Conservation (phyloP, 2,888 invertebrate genomes). For the Rhamphomyia laevipes region DNA sequence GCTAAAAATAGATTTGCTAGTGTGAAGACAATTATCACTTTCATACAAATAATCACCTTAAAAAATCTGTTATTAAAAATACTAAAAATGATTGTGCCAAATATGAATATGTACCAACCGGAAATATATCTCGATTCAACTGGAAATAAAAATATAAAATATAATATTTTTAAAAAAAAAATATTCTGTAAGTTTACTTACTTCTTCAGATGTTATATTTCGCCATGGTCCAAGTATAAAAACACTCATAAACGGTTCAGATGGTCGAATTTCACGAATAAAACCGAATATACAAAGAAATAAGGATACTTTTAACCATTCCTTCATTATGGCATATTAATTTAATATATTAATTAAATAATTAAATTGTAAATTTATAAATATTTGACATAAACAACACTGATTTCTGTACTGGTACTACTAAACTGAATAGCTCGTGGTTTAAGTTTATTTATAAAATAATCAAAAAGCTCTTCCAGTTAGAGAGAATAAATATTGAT, state of each 20-base stretch:
- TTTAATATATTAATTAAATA: neutral
- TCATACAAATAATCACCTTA: conserved; percentile 29
- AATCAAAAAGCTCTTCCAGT: too few species aligned
- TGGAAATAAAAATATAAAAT: conserved; percentile 24
- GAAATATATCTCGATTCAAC: conserved; percentile 72
- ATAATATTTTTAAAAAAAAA: neutral
- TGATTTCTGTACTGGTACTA: too few species aligned
- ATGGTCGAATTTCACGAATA: conserved; percentile 73
- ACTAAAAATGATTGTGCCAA: conserved; percentile 61
- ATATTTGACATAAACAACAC: too few species aligned
- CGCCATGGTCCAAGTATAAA: conserved; percentile 65
- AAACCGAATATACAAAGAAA: conserved; percentile 69
- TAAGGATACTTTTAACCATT: conserved; percentile 59
- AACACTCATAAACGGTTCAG: conserved; percentile 74
- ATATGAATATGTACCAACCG: conserved; percentile 77
- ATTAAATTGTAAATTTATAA: too few species aligned
- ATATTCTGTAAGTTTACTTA: neutral
- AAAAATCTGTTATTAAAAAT: conserved; percentile 73
- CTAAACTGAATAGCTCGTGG: too few species aligned
- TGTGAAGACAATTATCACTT: neutral
- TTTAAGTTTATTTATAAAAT: too few species aligned
- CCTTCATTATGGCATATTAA: conserved; percentile 24
- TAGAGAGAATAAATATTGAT: too few species aligned
- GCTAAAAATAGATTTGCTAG: too few species aligned
- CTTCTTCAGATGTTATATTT: conserved; percentile 49